Evolutionary conservation across 2,113 vertebrate species (phyloP).

Genomic region (Opisthocomus hoazin): DNA sequence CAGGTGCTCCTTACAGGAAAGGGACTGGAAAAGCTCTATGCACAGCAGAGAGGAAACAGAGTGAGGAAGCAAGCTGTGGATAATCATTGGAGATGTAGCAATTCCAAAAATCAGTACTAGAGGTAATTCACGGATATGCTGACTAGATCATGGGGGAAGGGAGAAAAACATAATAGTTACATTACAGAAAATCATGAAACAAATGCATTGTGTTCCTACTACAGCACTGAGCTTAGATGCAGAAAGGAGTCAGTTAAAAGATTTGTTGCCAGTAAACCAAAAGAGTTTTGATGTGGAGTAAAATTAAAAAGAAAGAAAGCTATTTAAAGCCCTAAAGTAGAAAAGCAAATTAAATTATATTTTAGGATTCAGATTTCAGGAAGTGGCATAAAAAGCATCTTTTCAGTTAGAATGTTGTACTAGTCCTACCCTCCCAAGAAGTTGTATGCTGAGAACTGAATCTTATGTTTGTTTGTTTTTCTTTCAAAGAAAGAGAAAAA

Average conservation of each 20-base stretch:
- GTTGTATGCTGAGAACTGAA: not conserved
- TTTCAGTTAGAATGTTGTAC: not conserved
- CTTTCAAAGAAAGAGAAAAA: not conserved
- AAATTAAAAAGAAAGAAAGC: not conserved
- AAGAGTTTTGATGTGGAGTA: not conserved
- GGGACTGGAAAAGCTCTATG: conserved; percentile 93
- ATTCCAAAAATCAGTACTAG: conserved; percentile 93
- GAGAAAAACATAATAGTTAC: not conserved
- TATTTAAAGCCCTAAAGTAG: not conserved
- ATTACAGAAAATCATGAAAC: not conserved
- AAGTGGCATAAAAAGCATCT: not conserved
- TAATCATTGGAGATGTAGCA: conserved; percentile 90
- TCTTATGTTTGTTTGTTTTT: not conserved
- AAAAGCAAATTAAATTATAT: not conserved
- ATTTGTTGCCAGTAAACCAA: not conserved
- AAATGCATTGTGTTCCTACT: not conserved
- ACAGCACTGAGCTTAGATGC: not conserved
- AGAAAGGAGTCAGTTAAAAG: not conserved
- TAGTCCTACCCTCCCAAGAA: not conserved
- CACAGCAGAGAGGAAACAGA: conserved; percentile 92
- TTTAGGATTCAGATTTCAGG: not conserved
- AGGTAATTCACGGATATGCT: conserved; percentile 84
- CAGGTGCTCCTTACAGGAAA: conserved; percentile 91
- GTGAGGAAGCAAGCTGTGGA: conserved; percentile 90
- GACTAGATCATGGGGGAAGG: conserved; percentile 67